phyloP scores from a whole-genome alignment of 1,140 invertebrate genomes.

The Drosophila lacertosa region DNA sequence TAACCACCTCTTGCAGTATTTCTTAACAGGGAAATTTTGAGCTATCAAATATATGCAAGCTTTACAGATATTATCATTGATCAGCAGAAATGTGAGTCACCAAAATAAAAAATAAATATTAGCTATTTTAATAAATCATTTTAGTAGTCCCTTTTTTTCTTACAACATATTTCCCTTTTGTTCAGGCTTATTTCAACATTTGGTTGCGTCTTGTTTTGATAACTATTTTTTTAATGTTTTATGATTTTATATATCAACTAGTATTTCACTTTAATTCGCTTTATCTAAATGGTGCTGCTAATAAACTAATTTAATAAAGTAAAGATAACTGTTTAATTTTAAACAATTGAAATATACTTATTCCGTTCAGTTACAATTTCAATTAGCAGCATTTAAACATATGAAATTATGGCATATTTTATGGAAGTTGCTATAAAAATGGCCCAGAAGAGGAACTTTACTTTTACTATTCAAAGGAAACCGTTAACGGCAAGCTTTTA shows the following conservation, averaged over 20 bases:
- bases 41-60: conserved; percentile 53
- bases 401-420: no score
- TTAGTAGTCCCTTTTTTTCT: conserved; percentile 11
- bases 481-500: background rate
- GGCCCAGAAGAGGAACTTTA: background rate
- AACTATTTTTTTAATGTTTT: no score
- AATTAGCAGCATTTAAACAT: no score
- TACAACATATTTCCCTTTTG: background rate
- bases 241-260: no score
- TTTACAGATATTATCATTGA: conserved; percentile 39
- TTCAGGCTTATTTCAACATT: no score
- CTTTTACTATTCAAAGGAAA: background rate
- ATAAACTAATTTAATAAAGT: no score
- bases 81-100: conserved; percentile 47
- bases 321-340: no score
- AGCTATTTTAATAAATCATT: conserved; percentile 42
- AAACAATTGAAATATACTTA: no score
- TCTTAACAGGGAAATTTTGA: conserved; percentile 52
- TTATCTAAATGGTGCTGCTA: no score
- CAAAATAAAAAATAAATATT: no score
- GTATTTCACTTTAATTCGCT: no score
- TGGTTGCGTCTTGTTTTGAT: no score
- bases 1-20: background rate
- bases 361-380: background rate
- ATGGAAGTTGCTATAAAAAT: background rate